Evolutionary conservation across 2,797 vertebrate species (phyloP).

Genomic region (Sternotherus odoratus): DNA sequence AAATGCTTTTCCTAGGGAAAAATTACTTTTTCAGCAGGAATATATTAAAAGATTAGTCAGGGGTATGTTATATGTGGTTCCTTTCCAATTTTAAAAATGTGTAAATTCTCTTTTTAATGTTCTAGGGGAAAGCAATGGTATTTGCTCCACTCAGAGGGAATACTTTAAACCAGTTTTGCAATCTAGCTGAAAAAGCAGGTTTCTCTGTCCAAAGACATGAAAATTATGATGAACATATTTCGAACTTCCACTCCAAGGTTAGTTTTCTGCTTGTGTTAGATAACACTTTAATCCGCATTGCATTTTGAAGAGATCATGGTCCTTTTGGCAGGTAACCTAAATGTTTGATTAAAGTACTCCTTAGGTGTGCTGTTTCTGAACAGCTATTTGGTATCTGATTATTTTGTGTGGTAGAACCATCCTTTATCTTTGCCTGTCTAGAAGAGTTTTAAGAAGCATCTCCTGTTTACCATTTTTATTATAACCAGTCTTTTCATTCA

Average conservation of each 20-base stretch:
- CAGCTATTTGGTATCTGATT: conserved; percentile 86
- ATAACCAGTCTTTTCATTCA: conserved; percentile 79
- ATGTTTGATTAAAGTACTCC: conserved; percentile 87
- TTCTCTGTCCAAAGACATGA: conserved; percentile 91
- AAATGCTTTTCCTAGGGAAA: conserved; percentile 46
- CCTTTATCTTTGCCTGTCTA: conserved; percentile 83
- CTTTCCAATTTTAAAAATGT: conserved; percentile 74
- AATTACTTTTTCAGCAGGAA: conserved; percentile 36
- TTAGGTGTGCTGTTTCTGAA: conserved; percentile 84
- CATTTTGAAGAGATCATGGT: conserved; percentile 88
- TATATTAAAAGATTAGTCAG: conserved; percentile 54
- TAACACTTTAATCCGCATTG: conserved; percentile 88
- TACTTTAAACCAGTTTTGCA: conserved; percentile 93
- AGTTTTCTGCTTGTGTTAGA: conserved; percentile 88
- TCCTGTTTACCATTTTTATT: conserved; percentile 79
- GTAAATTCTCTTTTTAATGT: conserved; percentile 74
- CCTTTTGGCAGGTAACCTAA: conserved; percentile 88
- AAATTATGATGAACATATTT: conserved; percentile 96
- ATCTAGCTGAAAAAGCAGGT: conserved; percentile 91
- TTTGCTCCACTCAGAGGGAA: conserved; percentile 94
- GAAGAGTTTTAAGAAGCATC: conserved; percentile 81
- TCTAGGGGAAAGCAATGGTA: conserved; percentile 92
- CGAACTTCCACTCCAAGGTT: conserved; percentile 96
- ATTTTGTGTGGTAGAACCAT: conserved; percentile 83
- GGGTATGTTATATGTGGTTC: conserved; percentile 59